A percentile compares a stretch with the other conserved stretches of the same genome.
These are phyloP conservation scores for Apteryx owenii DNA, from an alignment of 2,113 vertebrate genomes.

Conservation along the genomic window DNA sequence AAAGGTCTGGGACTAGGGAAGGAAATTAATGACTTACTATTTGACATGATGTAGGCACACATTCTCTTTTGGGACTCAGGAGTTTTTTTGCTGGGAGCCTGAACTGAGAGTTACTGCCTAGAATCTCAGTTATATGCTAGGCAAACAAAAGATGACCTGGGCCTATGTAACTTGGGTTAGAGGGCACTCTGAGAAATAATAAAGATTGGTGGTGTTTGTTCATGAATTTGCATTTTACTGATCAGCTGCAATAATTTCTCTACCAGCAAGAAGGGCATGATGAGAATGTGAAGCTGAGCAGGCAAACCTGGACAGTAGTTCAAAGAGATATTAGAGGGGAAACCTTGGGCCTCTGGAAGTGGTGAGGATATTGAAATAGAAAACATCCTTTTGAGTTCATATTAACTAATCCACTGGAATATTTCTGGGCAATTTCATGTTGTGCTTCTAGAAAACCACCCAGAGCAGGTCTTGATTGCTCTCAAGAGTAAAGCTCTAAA, in stretches of 20 bases:
- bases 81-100: background rate
- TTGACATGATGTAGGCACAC: background rate
- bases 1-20: background rate
- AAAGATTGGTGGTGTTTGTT: background rate
- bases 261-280: background rate
- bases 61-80: background rate
- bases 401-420: background rate
- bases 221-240: background rate
- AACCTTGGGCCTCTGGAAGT: background rate
- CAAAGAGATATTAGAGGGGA: accelerated
- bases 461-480: background rate
- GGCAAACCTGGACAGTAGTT: background rate
- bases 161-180: background rate
- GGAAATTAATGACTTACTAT: background rate
- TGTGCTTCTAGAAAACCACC: background rate
- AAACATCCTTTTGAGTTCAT: background rate
- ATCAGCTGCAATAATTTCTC: background rate
- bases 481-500: background rate
- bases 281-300: background rate
- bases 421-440: background rate
- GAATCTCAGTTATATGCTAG: background rate
- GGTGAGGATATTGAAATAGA: background rate
- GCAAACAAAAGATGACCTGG: background rate
- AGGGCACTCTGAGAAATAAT: background rate
- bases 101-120: background rate